Evolutionary conservation across 2,113 vertebrate genomes (phyloP), one percentile per base, ranked within the genome.

Genomic region (Glaucidium brasilianum): DNA sequence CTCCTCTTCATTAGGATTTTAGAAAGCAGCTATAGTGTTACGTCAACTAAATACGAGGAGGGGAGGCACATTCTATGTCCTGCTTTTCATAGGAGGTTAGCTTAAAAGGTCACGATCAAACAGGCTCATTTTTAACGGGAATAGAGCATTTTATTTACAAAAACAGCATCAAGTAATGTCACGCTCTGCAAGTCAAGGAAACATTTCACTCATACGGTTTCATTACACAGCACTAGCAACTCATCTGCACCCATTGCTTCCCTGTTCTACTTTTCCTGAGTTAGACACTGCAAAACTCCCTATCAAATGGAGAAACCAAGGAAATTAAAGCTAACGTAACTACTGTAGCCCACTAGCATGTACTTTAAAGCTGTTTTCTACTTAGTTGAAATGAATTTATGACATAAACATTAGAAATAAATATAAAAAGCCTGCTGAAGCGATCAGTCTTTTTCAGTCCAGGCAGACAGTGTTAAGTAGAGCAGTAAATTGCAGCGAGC

Each of bases 401-500:
- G 25, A 39, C 47, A 58, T 11, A 85, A 68, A 56, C 66, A 10
- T 30, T 11, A 55, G 19, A 74, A 73, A 35, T 68, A 62, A 82
- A 94, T 91, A 68, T 26, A 37, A 78, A 68, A 49, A 74, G 27
- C 37, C 64, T 63, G 39, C 64, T 15, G 68, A 92, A 85, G 67
- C 45, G 47, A 29, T 23, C 27, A 27, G 45, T 4, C 25, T 52
- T 50, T 80, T 43, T 18, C 37, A 75, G 47, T 2, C 19, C 4
- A 3, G 2, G 30, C 50, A 39, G 87, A 6, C 56, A 34, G 78
- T n/a, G 78, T 67, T 92, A 95, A 96, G 64, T 88, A 68, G 94
- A 97, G 94, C 96, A 94, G 92, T 22, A 91, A 96, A 96, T 87
- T 5, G 92, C 64, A 30, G 58, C 1, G 1, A 74, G 66, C 43